phyloP scores from a whole-genome alignment of 1,140 invertebrate genomes.

The Bradysia coprophila region DNA sequence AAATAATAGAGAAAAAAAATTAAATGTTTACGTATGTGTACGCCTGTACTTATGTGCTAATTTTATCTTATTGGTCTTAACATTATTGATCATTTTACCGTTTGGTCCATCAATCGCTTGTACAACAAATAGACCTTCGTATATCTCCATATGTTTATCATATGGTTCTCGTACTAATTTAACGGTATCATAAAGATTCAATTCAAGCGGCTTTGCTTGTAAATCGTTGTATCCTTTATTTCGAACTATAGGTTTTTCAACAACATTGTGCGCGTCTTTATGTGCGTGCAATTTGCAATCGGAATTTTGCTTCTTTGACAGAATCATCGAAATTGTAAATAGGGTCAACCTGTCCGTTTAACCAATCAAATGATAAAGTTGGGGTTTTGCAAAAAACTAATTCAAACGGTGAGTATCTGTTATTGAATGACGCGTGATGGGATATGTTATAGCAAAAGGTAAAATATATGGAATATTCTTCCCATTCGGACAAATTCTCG shows the following conservation, averaged over 20 bases:
- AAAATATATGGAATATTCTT: constrained; percentile 3
- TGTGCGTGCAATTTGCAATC: constrained; percentile 4
- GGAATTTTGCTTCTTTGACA: constrained; percentile 6
- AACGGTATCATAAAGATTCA: background rate
- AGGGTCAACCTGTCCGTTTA: constrained; percentile 3
- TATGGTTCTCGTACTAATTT: background rate
- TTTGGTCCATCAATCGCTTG: background rate
- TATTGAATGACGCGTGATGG: background rate
- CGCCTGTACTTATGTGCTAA: background rate
- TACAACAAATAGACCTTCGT: background rate
- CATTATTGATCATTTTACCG: background rate
- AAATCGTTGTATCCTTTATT: background rate
- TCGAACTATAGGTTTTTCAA: background rate
- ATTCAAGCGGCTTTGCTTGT: background rate
- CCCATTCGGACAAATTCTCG: constrained; percentile 3
- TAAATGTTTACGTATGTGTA: too few relatives aligned
- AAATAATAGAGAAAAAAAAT: too few relatives aligned
- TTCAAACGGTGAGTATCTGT: constrained; percentile 8
- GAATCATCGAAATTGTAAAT: constrained; percentile 6
- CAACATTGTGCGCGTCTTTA: background rate
- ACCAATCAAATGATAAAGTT: background rate
- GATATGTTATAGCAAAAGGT: constrained; percentile 4
- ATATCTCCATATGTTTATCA: background rate
- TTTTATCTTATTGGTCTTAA: background rate
- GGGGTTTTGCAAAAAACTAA: constrained; percentile 7